phyloP scores from a whole-genome alignment of 2,797 vertebrate species.

The Fistularia tabacaria region DNA sequence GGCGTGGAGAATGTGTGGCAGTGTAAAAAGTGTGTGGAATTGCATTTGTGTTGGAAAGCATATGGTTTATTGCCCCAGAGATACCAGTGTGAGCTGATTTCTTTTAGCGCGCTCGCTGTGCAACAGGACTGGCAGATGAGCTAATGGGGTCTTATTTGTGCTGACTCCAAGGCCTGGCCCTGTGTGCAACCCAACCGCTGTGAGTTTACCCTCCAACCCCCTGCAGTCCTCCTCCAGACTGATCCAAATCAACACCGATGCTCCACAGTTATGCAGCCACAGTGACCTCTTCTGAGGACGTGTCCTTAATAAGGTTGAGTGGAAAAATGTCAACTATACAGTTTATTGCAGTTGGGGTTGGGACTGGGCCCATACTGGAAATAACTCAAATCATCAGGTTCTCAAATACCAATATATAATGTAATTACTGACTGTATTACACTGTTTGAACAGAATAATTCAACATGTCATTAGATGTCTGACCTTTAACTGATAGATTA shows the following conservation, averaged over 20 bases:
- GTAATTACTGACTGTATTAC: too few relatives aligned
- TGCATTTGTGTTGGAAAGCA: constrained; percentile 13
- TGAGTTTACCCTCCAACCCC: constrained; percentile 57
- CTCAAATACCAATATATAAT: too few relatives aligned
- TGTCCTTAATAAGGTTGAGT: constrained; percentile 15
- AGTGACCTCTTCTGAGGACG: constrained; percentile 40
- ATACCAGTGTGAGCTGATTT: constrained; percentile 33
- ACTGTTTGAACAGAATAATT: too few relatives aligned
- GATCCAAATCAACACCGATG: constrained; percentile 54
- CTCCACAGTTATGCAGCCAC: constrained; percentile 37
- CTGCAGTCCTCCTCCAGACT: constrained; percentile 55
- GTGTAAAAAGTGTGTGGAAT: constrained; percentile 17
- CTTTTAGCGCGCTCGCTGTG: constrained; percentile 34
- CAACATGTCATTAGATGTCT: too few relatives aligned
- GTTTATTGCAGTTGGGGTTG: too few relatives aligned
- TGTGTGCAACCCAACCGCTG: constrained; percentile 34
- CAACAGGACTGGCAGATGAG: constrained; percentile 50
- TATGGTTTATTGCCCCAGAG: constrained; percentile 25
- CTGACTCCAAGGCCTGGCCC: constrained; percentile 64
- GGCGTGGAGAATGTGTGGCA: constrained; percentile 6
- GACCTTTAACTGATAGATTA: too few relatives aligned
- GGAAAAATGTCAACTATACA: too few relatives aligned
- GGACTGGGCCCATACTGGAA: too few relatives aligned
- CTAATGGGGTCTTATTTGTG: constrained; percentile 63
- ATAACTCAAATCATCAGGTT: too few relatives aligned